A percentile compares a stretch with the other conserved stretches of the same genome.
These are phyloP conservation scores for Vollenhovia emeryi DNA, from an alignment of 1,140 invertebrate genomes.

Conservation along the genomic window DNA sequence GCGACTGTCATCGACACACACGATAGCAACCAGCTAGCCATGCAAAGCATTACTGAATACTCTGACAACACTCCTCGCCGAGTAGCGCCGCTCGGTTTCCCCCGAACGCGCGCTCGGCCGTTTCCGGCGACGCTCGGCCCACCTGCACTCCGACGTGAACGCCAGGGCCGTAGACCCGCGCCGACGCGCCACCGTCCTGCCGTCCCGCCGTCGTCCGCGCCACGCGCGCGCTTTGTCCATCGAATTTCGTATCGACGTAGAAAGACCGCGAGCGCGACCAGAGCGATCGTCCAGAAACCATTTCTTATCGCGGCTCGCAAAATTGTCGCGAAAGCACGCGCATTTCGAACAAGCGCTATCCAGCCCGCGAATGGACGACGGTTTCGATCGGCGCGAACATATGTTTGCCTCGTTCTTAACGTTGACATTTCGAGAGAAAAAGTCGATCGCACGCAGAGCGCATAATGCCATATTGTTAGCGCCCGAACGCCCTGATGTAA, in stretches of 20 bases:
- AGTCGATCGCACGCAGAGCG: slow-evolving; percentile 49
- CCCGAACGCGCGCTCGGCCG: slow-evolving; percentile 73
- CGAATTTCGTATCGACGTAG: neutral
- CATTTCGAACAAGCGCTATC: too few species aligned
- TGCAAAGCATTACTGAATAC: slow-evolving; percentile 84
- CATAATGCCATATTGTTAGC: slow-evolving; percentile 68
- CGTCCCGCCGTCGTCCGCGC: too few species aligned
- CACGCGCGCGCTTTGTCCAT: neutral
- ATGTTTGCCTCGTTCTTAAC: neutral
- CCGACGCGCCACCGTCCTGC: neutral
- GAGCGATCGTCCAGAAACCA: neutral
- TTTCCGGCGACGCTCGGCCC: slow-evolving; percentile 77
- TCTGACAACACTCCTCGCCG: slow-evolving; percentile 82
- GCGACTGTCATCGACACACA: slow-evolving; percentile 77
- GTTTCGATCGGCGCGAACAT: slow-evolving; percentile 22
- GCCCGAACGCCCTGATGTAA: slow-evolving; percentile 47
- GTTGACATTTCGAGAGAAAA: slow-evolving; percentile 56
- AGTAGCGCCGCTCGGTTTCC: slow-evolving; percentile 79
- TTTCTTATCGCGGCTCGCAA: neutral
- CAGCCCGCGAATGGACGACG: too few species aligned
- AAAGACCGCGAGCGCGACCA: too few species aligned
- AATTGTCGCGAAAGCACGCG: too few species aligned
- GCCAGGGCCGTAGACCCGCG: slow-evolving; percentile 67
- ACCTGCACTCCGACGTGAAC: slow-evolving; percentile 81
- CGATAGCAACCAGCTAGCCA: slow-evolving; percentile 79